These are phyloP conservation scores for Miniopterus natalensis DNA, from an alignment of 2,113 vertebrate species.

Conservation along the genomic window DNA sequence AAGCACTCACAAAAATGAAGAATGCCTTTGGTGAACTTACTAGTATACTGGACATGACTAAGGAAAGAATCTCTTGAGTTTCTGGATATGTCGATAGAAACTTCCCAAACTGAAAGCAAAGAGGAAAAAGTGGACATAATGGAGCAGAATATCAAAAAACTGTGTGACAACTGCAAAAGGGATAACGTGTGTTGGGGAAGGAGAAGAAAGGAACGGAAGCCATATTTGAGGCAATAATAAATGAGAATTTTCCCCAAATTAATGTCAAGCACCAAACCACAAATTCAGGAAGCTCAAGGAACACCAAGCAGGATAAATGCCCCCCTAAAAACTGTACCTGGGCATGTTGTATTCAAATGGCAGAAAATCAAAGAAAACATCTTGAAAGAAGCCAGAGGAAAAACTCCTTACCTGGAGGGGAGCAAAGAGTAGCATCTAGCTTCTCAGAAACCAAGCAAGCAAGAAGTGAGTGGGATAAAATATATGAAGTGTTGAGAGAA, in stretches of 20 bases:
- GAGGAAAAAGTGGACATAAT: neutral
- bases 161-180: neutral
- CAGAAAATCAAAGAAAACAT: neutral
- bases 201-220: neutral
- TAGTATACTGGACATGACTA: neutral
- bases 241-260: neutral
- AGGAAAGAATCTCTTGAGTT: neutral
- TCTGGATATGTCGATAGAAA: neutral
- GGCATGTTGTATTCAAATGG: neutral
- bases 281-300: neutral
- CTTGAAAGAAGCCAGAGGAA: neutral
- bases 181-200: neutral
- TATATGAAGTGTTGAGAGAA: constrained; percentile 36
- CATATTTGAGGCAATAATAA: constrained; percentile 38
- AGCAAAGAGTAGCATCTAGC: neutral
- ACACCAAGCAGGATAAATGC: neutral
- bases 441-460: constrained; percentile 8
- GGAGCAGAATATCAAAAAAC: neutral
- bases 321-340: neutral
- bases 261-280: neutral
- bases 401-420: neutral
- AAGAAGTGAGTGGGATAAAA: neutral
- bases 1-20: neutral
- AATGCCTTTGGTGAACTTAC: neutral
- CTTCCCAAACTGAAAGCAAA: neutral